A percentile compares a stretch with the other conserved stretches of the same genome.
Conservation (phyloP, 2,797 vertebrate genomes). For the Aulostomus chinensis region DNA sequence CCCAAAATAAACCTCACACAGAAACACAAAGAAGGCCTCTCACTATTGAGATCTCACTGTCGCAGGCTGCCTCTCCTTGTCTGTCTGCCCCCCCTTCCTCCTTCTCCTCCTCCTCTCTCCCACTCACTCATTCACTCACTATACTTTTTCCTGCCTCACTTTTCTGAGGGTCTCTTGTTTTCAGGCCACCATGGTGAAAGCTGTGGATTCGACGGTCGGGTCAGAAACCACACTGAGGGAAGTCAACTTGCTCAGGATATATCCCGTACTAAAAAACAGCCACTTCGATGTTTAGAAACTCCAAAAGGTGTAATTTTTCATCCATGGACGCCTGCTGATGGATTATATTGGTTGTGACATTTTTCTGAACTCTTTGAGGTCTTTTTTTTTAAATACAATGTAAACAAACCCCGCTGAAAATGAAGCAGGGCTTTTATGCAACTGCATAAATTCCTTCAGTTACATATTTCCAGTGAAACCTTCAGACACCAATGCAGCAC, state of each 20-base stretch:
- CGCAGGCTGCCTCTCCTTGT: slow-evolving; percentile 64
- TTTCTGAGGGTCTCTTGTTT: slow-evolving; percentile 8
- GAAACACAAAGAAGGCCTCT: slow-evolving; percentile 78
- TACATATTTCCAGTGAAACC: no score
- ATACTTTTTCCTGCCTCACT: slow-evolving; percentile 15
- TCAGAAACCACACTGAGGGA: not conserved
- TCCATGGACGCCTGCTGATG: not conserved
- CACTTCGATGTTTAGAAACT: not conserved
- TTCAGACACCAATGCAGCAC: no score
- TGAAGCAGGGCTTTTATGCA: no score
- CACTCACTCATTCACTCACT: slow-evolving; percentile 25
- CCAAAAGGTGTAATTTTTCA: not conserved
- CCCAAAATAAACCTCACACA: slow-evolving; percentile 79
- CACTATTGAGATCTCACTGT: slow-evolving; percentile 81
- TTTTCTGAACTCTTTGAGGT: slow-evolving; percentile 1
- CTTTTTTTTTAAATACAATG: no score
- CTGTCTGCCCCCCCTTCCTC: slow-evolving; percentile 41
- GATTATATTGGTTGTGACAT: not conserved
- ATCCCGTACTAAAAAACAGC: slow-evolving; percentile 2
- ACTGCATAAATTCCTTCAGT: not conserved
- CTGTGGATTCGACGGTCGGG: slow-evolving; percentile 4
- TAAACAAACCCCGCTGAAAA: no score
- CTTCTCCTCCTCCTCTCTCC: slow-evolving; percentile 6
- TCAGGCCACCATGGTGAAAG: not conserved
- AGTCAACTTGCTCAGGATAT: not conserved